phyloP scores from a whole-genome alignment of 2,888 invertebrate genomes.

The Galerucella calmariensis region DNA sequence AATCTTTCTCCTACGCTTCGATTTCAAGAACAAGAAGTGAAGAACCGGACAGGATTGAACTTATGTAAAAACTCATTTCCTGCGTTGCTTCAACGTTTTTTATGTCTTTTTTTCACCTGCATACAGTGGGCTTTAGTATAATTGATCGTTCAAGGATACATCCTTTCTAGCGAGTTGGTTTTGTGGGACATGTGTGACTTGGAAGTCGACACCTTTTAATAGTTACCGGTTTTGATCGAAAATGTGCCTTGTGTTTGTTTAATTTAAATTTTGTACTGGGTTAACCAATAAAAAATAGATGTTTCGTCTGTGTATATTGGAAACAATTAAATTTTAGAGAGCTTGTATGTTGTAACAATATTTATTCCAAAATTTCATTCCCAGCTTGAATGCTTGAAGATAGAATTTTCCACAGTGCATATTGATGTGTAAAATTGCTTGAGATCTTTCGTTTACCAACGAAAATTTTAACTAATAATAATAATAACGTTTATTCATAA shows the following conservation, averaged over 20 bases:
- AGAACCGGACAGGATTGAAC: constrained; percentile 53
- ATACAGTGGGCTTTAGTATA: constrained; percentile 38
- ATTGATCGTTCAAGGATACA: constrained; percentile 46
- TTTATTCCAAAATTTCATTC: too few relatives aligned
- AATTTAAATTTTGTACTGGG: not conserved
- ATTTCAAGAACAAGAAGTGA: constrained; percentile 18
- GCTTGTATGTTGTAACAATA: too few relatives aligned
- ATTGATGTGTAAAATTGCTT: too few relatives aligned
- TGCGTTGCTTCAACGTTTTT: constrained; percentile 38
- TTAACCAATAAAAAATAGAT: too few relatives aligned
- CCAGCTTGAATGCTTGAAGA: too few relatives aligned
- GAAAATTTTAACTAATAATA: too few relatives aligned
- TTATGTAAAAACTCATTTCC: constrained; percentile 55
- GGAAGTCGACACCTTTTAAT: constrained; percentile 12
- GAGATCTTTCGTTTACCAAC: too few relatives aligned
- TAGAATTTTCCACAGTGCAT: too few relatives aligned
- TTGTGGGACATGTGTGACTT: constrained; percentile 24
- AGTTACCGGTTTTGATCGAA: constrained; percentile 17
- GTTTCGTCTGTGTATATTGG: too few relatives aligned
- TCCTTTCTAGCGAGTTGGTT: constrained; percentile 32
- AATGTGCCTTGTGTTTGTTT: not conserved
- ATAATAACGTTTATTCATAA: too few relatives aligned
- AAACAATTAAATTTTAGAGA: too few relatives aligned
- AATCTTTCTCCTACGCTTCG: constrained; percentile 18
- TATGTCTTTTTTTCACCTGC: constrained; percentile 39